Evolutionary conservation across 2,888 invertebrate genomes (phyloP).

Genomic region (Dastarcus helophoroides): DNA sequence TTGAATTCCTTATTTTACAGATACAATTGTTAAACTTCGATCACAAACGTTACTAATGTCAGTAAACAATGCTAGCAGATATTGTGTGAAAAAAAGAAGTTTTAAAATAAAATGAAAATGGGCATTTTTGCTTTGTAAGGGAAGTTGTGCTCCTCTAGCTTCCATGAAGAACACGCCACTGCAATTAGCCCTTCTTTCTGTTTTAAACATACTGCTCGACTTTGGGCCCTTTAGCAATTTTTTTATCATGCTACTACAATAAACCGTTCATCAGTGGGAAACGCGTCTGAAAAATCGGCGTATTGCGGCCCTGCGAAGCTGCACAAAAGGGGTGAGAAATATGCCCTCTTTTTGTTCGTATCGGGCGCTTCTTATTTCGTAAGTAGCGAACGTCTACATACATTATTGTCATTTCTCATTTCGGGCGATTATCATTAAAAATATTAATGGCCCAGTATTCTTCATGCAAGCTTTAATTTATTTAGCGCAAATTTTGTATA

Average conservation of each 20-base stretch:
- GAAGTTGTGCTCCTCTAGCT: too few relatives aligned
- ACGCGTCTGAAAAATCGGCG: conserved; percentile 73
- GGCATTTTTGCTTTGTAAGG: too few relatives aligned
- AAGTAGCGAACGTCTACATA: conserved; percentile 33
- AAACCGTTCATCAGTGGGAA: conserved; percentile 81
- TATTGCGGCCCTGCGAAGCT: conserved; percentile 5
- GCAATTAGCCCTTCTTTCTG: too few relatives aligned
- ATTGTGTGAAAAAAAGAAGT: too few relatives aligned
- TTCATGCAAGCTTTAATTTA: conserved; percentile 36
- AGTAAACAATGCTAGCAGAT: too few relatives aligned
- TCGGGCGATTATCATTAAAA: conserved; percentile 38
- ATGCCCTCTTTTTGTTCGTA: conserved; percentile 25
- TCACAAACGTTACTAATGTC: too few relatives aligned
- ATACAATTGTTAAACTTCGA: too few relatives aligned
- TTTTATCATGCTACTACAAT: conserved; percentile 28
- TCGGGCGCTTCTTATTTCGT: conserved; percentile 23
- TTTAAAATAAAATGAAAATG: too few relatives aligned
- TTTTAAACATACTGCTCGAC: too few relatives aligned
- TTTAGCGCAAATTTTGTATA: conserved; percentile 33
- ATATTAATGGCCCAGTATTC: conserved; percentile 38
- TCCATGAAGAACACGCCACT: too few relatives aligned
- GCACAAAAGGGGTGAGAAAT: conserved; percentile 21
- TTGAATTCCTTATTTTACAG: too few relatives aligned
- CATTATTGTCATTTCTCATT: conserved; percentile 38
- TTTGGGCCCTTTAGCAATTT: too few relatives aligned